Evolutionary conservation across 1,140 invertebrate species (phyloP), one percentile per base, ranked within the genome.

Genomic region (Probaryconus sp.): DNA sequence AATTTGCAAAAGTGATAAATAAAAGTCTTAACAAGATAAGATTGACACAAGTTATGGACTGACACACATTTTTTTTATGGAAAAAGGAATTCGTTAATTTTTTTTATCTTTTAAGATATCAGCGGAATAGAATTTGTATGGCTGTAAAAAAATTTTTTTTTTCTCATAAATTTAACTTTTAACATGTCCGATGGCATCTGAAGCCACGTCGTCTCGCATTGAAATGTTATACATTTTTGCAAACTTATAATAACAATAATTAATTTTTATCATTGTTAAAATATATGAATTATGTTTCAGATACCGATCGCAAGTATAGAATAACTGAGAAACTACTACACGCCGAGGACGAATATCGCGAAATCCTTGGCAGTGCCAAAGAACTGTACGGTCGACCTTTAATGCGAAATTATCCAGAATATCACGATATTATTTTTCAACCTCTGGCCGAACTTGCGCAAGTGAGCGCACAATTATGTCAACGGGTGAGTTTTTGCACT

Each of bases 351-450:
- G 88, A 89, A 47, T 90, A 89, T 71, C 81, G 81, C 24, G 84
- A 88, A 42, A 79, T 79, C 37, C 75, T 90, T 21, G 81, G 83
- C 56, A 89, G 87, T 60, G 85, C 88, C 47, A 85, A 86, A 50
- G 89, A 90, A 67, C 76, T 88, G 30, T 90, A 90, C 70, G 89
- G 84, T 16, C 80, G 88, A 61, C 88, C 89, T 9, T 79, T 90
- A 16, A 76, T 78, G 58, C 83, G 80, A 80, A 89, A 83, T 79
- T 88, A 82, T 76, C 87, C 67, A 76, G 87, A 77, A 77, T 90
- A 81, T 84, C 87, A 89, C 69, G 82, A 85, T 55, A 83, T 88
- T 31, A 84, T 90, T 43, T 90, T 90, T 74, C 80, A 87, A 74
- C 87, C 87, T 9, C 61, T 90, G 7, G 85, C 86, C 21, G 88